These are phyloP conservation scores for Uloborus diversus DNA, from an alignment of 1,140 invertebrate genomes.

Conservation along the genomic window DNA sequence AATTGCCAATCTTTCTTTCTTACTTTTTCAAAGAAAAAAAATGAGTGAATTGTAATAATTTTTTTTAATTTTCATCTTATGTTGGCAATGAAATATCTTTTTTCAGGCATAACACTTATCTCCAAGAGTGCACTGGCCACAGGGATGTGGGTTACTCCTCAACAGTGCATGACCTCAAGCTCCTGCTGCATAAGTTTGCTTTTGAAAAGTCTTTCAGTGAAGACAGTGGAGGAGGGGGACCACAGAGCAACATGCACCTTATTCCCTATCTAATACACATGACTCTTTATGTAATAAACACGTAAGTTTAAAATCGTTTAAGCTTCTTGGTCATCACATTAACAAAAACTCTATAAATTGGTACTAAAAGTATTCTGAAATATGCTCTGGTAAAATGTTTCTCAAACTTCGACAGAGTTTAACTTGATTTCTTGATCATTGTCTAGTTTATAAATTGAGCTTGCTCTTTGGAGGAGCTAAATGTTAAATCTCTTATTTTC, in stretches of 20 bases:
- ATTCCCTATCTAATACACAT: conserved; percentile 94
- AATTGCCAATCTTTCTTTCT: no score
- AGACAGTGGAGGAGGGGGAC: conserved; percentile 95
- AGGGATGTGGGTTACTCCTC: conserved; percentile 87
- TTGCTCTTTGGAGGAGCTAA: no score
- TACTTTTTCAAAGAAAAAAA: no score
- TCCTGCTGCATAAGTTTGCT: conserved; percentile 88
- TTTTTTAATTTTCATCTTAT: no score
- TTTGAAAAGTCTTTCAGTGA: conserved; percentile 96
- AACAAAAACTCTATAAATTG: no score
- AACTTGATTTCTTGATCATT: no score
- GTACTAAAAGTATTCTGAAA: neutral
- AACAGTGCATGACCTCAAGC: conserved; percentile 93
- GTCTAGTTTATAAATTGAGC: no score
- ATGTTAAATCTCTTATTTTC: conserved; percentile 2
- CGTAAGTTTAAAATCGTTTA: conserved; percentile 71
- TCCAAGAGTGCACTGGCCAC: conserved; percentile 64
- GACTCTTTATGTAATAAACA: conserved; percentile 90
- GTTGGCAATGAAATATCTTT: neutral
- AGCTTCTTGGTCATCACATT: neutral
- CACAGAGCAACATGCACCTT: conserved; percentile 96
- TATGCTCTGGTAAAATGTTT: neutral
- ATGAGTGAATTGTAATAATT: no score
- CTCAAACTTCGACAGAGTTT: neutral
- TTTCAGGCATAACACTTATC: conserved; percentile 68